Conservation (phyloP, 53 echinoderm and acorn worm genomes). For the Pentamera pediparva region DNA sequence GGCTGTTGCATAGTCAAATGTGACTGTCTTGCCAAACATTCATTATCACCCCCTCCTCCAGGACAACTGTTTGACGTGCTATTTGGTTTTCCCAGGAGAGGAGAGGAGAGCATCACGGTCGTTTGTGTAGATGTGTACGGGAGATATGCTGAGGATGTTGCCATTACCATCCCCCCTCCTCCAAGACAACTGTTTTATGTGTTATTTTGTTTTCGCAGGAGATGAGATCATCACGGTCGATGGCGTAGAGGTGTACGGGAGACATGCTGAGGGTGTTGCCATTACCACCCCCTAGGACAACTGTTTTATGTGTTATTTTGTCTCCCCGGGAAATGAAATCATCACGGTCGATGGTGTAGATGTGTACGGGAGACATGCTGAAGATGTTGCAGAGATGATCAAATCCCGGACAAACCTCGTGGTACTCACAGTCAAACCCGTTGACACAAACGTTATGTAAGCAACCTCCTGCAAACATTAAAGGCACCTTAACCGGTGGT, state of each 20-base stretch:
- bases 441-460: no score
- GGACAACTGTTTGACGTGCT: no score
- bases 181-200: no score
- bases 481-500: no score
- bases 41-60: no score
- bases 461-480: no score
- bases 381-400: constrained; percentile 66
- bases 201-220: constrained; percentile 45
- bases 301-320: not conserved
- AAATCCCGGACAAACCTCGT: constrained; percentile 58
- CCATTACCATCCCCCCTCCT: no score
- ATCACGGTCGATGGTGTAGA: constrained; percentile 68
- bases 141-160: constrained; percentile 68
- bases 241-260: constrained; percentile 64
- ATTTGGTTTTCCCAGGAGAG: constrained; percentile 59
- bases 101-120: constrained; percentile 69
- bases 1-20: no score
- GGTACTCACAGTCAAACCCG: constrained; percentile 62
- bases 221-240: constrained; percentile 80
- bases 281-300: not conserved
- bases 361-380: constrained; percentile 70
- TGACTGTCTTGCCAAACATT: no score
- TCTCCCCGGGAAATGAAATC: constrained; percentile 70
- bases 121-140: constrained; percentile 71
- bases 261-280: constrained; percentile 69